phyloP scores from a whole-genome alignment of 1,140 invertebrate genomes.

The Piezodorus guildinii region DNA sequence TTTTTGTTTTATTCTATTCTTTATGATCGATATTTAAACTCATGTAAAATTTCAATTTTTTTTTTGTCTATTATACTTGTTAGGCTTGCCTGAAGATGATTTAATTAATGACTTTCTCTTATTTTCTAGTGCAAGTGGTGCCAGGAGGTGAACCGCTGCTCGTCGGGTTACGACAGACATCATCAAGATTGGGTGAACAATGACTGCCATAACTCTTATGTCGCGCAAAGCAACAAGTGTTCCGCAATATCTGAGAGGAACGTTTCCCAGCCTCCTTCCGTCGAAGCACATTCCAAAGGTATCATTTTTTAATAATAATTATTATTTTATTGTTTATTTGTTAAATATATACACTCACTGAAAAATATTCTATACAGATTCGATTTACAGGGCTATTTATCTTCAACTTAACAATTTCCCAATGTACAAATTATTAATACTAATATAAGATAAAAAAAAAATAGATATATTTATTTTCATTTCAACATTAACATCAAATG shows the following conservation, averaged over 20 bases:
- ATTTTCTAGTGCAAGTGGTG: constrained; percentile 76
- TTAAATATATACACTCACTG: too few species aligned
- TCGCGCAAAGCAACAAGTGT: not conserved
- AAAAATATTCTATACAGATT: too few species aligned
- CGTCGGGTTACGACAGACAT: constrained; percentile 75
- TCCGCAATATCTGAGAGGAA: constrained; percentile 7
- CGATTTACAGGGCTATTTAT: too few species aligned
- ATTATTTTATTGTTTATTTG: not conserved
- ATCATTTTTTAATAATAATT: not conserved
- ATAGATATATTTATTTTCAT: too few species aligned
- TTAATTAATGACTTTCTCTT: not conserved
- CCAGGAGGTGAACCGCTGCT: constrained; percentile 61
- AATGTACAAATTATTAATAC: too few species aligned
- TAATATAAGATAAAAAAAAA: too few species aligned
- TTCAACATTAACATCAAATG: too few species aligned
- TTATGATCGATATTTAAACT: too few species aligned
- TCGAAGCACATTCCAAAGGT: not conserved
- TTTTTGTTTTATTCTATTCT: too few species aligned
- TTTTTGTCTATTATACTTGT: too few species aligned
- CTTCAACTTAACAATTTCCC: too few species aligned
- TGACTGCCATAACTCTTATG: constrained; percentile 32
- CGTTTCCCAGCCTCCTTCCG: constrained; percentile 1
- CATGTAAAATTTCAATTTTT: too few species aligned
- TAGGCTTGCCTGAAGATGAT: not conserved
- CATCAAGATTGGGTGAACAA: constrained; percentile 80